Conservation (phyloP, 1,140 invertebrate genomes). For the Drosophila nasuta region DNA sequence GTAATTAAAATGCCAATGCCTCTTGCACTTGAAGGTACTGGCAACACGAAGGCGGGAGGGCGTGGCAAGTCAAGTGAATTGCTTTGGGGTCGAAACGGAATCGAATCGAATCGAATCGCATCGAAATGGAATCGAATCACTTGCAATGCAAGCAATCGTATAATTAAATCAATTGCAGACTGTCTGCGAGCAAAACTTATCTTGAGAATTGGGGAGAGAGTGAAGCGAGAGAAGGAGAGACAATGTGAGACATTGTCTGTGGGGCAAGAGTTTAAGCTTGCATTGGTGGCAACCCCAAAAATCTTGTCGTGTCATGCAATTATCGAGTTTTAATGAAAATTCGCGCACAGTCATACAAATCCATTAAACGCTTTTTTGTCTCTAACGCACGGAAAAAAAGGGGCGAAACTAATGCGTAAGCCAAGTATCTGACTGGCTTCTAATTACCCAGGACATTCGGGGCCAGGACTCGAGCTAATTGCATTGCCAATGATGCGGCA, state of each 20-base stretch:
- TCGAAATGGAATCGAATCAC: slow-evolving; percentile 40
- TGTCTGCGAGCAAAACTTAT: not conserved
- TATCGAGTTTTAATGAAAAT: slow-evolving; percentile 82
- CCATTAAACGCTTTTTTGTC: slow-evolving; percentile 45
- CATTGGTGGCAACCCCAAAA: slow-evolving; percentile 27
- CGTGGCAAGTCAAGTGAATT: slow-evolving; percentile 31
- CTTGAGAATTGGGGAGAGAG: not conserved
- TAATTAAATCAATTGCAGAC: slow-evolving; percentile 56
- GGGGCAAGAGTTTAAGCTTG: slow-evolving; percentile 28
- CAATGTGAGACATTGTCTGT: not conserved
- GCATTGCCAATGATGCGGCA: slow-evolving; percentile 77
- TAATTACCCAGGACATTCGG: slow-evolving; percentile 65
- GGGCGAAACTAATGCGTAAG: not conserved
- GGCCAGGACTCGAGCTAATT: slow-evolving; percentile 59
- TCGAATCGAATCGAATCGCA: slow-evolving; percentile 20
- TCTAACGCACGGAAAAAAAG: not conserved
- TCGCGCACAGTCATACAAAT: slow-evolving; percentile 69
- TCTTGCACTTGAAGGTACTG: not conserved
- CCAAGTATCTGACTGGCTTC: slow-evolving; percentile 40
- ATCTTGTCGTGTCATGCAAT: slow-evolving; percentile 80
- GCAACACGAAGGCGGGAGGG: not conserved
- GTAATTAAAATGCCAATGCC: slow-evolving; percentile 33
- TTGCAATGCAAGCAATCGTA: slow-evolving; percentile 42
- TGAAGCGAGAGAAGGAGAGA: not conserved
- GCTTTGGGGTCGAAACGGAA: slow-evolving; percentile 16